Base-by-base conservation (phyloP, 2,888 invertebrate species). In the Deilephila porcellus region DNA sequence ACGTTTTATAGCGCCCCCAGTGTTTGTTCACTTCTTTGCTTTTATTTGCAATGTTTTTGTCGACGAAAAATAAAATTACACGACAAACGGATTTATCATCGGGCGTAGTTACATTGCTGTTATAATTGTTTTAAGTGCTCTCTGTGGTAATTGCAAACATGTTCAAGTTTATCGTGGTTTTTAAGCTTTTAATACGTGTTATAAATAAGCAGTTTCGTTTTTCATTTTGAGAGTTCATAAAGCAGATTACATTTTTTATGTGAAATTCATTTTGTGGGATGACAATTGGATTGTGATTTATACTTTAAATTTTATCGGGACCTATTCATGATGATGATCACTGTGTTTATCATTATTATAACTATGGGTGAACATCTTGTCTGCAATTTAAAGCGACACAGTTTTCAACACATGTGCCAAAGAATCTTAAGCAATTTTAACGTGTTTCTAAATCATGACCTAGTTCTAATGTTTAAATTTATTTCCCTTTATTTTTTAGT, bases 101-200 rank as follows among this genome's bases (percentile, higher is more conserved):
- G 52, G 52, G 25, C 52, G 64, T 64, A 64, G 67, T 67, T 67
- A 67, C 67, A 52, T 45, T 67, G 62, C 32, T 62, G 67, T 52
- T 67, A 67, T 67, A 52, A 67, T 67, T 67, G 67, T 67, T 67
- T 67, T 67, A 67, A 67, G 52, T 67, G 67, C 25, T 67, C 64
- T 64, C 29, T 19, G 45, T 17, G 67, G 11, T 52, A 52, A 67
- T 45, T 67, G 67, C 45, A 14, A 67, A 52, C n/a, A 63, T 25
- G 67, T 67, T 67, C 20, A 52, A 67, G 52, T 52, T 67, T 19
- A 67, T 25, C 56, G 11, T 14, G 67, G 19, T 32, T 34, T 63
- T 37, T 67, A 17, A 67, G 67, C 52, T 25, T 52, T 67, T 52
- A 52, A 67, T 67, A 45, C 17, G 45, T 45, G 45, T 11, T 52